A percentile compares a stretch with the other conserved stretches of the same genome.
These are phyloP conservation scores for Scaptomyza caliginosa DNA, from an alignment of 2,888 invertebrate genomes.

Conservation along the genomic window DNA sequence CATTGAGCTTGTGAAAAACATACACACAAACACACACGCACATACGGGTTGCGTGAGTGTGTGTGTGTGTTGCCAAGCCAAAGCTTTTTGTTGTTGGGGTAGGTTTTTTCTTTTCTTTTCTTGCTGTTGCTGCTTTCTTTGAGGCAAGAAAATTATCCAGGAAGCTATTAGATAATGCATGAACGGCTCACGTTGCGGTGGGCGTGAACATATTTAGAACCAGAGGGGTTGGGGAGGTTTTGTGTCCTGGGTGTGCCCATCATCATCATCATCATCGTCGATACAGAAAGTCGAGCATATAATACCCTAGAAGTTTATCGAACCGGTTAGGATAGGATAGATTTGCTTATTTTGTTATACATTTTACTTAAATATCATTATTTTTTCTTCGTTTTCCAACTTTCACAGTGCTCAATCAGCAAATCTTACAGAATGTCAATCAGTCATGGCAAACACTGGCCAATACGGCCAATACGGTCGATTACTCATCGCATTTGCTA, in stretches of 20 bases:
- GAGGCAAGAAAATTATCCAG: slow-evolving; percentile 50
- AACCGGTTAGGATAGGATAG: too few relatives aligned
- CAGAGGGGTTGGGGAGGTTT: neutral
- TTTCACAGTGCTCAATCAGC: slow-evolving; percentile 83
- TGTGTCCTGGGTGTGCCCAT: slow-evolving; percentile 22
- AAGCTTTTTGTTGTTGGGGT: slow-evolving; percentile 73
- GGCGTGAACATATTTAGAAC: slow-evolving; percentile 7
- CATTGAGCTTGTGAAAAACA: slow-evolving; percentile 36
- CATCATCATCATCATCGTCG: neutral
- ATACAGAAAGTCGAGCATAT: neutral
- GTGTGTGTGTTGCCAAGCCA: slow-evolving; percentile 53
- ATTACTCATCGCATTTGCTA: slow-evolving; percentile 84
- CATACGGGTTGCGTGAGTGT: slow-evolving; percentile 19
- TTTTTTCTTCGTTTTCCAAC: neutral
- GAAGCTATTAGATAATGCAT: slow-evolving; percentile 72
- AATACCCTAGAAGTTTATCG: neutral
- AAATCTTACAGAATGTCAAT: slow-evolving; percentile 84
- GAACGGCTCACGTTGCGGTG: slow-evolving; percentile 23
- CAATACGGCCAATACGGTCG: slow-evolving; percentile 84
- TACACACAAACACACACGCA: slow-evolving; percentile 9
- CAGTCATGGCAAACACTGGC: slow-evolving; percentile 84
- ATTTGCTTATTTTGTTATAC: fast-evolving
- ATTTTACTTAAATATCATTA: slow-evolving; percentile 2
- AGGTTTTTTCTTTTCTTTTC: slow-evolving; percentile 62
- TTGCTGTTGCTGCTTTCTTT: slow-evolving; percentile 29